Evolutionary conservation across 2,888 invertebrate genomes (phyloP), one percentile per base, ranked within the genome.

Genomic region (Gymnocheta viridis): DNA sequence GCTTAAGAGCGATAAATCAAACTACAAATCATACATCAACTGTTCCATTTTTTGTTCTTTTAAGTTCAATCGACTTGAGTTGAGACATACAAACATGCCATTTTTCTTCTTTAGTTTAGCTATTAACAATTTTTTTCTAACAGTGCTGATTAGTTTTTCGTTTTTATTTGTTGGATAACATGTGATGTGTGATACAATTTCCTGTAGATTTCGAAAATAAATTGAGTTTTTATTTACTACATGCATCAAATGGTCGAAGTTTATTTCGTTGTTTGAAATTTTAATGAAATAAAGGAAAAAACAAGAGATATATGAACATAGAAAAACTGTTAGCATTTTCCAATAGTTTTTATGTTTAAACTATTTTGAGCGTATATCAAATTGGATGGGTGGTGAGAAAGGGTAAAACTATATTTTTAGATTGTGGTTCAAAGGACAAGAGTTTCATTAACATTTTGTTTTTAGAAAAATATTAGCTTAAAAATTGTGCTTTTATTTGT

Each of bases 191-290:
- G 72, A 47, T 67, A 76, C 51, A 70, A 80, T 80, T 83, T 84
- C 72, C 81, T 77, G 72, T 73, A 67, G 72, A 81, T 81, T 81
- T 81, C 56, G 64, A 81, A 81, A 77, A 60, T 77, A 81, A 84
- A 81, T 81, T 84, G 60, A 80, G 82, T 82, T 82, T 82, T 79
- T 74, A 82, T 79, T 79, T 79, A 79, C 79, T 78, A 10, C 19
- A 77, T 62, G 41, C 27, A 70, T 76, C 56, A 62, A 66, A 56
- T 54, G 27, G 56, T 58, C 5, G 6, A n/a, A 56, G 5, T 27
- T 10, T 54, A 22, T 58, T 49, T 58, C 12, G 47, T 47, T 58
- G 19, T 44, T 66, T 58, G 19, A 49, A 19, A 47, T 66, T 58
- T 47, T 56, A 58, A 35, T 66, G 29, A 66, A 76, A 67, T 19